These are phyloP conservation scores for Dendrocincla tyrannina DNA, from an alignment of 2,797 vertebrate genomes.

Conservation along the genomic window DNA sequence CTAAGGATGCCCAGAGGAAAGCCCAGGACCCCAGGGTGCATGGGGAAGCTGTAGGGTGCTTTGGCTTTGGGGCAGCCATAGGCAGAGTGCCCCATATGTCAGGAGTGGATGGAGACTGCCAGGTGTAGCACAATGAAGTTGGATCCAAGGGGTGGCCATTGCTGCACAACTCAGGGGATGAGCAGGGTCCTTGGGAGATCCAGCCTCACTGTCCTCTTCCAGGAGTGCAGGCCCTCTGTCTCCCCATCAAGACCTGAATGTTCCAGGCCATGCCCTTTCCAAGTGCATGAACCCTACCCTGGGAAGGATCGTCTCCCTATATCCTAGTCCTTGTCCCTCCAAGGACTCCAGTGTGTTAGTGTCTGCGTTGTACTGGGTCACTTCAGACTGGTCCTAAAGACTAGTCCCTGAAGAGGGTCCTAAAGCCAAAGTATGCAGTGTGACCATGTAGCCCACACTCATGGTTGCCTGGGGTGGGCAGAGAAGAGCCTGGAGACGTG, in stretches of 20 bases:
- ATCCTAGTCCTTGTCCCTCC: neutral
- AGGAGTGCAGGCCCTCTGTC: neutral
- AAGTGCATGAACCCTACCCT: neutral
- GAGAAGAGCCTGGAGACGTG: neutral
- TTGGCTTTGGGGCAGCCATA: neutral
- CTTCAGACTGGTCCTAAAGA: neutral
- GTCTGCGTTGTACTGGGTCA: neutral
- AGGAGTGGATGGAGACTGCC: neutral
- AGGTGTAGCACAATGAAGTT: fast-evolving
- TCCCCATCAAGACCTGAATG: neutral
- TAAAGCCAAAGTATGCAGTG: neutral
- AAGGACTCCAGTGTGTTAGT: neutral
- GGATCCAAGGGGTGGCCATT: neutral
- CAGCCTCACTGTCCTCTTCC: neutral
- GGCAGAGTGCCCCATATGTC: neutral
- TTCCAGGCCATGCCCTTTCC: neutral
- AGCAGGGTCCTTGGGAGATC: neutral
- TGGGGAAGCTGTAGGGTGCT: neutral
- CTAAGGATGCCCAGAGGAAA: neutral
- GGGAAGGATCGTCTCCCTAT: neutral
- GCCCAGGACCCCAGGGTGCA: neutral
- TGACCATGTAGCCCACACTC: neutral
- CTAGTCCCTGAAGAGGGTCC: neutral
- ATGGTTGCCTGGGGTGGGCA: neutral
- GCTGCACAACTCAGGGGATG: neutral